Base-by-base conservation (phyloP, 2,888 invertebrate genomes). In the Vanessa cardui region DNA sequence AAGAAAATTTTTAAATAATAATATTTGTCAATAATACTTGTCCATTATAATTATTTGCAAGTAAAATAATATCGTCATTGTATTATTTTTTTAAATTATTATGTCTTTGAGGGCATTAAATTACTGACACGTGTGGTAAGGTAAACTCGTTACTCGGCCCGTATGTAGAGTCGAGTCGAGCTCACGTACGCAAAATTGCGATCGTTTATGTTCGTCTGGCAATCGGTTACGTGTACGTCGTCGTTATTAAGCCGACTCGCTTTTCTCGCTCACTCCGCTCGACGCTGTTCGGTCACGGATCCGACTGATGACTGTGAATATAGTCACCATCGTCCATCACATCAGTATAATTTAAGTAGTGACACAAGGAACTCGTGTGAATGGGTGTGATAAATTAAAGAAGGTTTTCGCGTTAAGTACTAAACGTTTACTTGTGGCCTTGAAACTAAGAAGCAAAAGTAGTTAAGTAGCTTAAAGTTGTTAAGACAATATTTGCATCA, bases 401-500 rank as follows among this genome's bases (percentile, higher is more conserved):
- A 76, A 74, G 76, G 39, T 39, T 72, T 72, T 78, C 74, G 80
- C 74, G 80, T 78, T 77, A 80, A 82, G 77, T 78, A 77, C 62
- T 68, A 61, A 69, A 63, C 56, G 59, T 75, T 75, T 74, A 76
- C 73, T 76, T 73, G 84, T 86, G 87, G 85, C 85, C 85, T 88
- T 88, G 84, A 80, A 76, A 80, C 8, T 56, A 58, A 54, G 12
- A 52, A 54, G 62, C 66, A 50, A 20, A 65, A 82, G 78, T 78
- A 60, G 26, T 33, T 44, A 65, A 82, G 78, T 78, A 60, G 26
- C 46, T 44, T 54, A 69, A 58, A 70, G 58, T 79, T 83, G 83
- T 85, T 83, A 46, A 58, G 18, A 58, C 45, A 62, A 62, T 56
- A 39, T 39, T 85, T 83, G 77, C 72, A 90, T 84, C 80, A 94